Conservation (phyloP, 2,888 invertebrate species). For the Nemurella pictetii region DNA sequence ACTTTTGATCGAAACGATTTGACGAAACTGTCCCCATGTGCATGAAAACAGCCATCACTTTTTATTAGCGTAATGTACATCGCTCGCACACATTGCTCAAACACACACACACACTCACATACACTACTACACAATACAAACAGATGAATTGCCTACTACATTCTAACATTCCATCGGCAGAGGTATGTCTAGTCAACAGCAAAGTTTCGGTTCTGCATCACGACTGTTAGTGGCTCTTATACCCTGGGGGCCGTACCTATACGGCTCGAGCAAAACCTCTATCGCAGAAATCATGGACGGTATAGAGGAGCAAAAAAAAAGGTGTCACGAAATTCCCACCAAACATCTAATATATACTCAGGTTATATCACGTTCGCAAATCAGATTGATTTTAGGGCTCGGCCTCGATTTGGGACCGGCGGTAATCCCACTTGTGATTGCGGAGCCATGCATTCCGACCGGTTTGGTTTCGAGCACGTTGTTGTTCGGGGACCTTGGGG, state of each 20-base stretch:
- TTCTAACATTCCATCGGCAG: background rate
- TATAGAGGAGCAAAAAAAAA: background rate
- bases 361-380: conserved; percentile 35
- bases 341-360: conserved; percentile 9
- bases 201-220: background rate
- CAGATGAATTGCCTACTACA: no score
- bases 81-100: background rate
- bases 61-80: background rate
- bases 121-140: background rate
- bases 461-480: background rate
- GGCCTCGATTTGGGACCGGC: conserved; percentile 24
- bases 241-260: background rate
- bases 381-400: conserved; percentile 39
- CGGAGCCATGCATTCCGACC: background rate
- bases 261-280: background rate
- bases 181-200: background rate
- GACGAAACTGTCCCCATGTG: background rate
- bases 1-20: background rate
- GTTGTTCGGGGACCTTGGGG: background rate
- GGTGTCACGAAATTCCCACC: background rate
- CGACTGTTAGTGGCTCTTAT: background rate
- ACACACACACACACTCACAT: background rate
- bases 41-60: background rate
- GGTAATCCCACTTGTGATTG: conserved; percentile 26
- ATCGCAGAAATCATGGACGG: background rate